Conservation (phyloP, 1,140 invertebrate species). For the Anthonomus grandis region DNA sequence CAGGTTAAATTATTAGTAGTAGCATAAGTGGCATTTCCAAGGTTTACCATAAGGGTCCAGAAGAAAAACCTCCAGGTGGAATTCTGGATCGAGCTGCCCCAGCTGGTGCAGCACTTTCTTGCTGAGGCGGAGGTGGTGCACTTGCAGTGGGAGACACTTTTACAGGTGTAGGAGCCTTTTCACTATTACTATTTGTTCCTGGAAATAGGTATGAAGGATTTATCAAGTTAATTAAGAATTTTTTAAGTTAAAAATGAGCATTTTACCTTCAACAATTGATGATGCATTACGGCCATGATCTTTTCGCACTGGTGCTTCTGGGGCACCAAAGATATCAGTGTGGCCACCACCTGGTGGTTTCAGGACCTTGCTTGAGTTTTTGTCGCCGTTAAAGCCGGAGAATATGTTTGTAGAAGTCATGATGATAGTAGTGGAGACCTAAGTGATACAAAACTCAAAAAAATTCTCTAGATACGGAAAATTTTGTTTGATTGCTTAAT, state of each 20-base stretch:
- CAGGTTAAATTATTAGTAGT: neutral
- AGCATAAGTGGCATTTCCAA: too few species aligned
- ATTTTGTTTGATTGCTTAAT: too few species aligned
- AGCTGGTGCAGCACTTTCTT: conserved; percentile 17
- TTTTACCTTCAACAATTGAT: conserved; percentile 31
- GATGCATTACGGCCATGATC: conserved; percentile 33
- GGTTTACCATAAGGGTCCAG: conserved; percentile 43
- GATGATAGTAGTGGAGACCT: too few species aligned
- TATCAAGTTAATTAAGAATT: too few species aligned
- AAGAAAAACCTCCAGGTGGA: conserved; percentile 45
- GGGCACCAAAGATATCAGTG: conserved; percentile 42
- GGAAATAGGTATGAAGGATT: too few species aligned
- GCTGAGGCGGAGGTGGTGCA: neutral
- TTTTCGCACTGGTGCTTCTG: conserved; percentile 21
- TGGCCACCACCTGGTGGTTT: conserved; percentile 47
- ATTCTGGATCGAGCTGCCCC: conserved; percentile 29
- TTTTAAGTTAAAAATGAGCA: too few species aligned
- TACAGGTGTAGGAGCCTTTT: neutral
- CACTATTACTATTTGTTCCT: neutral
- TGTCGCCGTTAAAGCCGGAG: conserved; percentile 32
- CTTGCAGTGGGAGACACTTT: neutral
- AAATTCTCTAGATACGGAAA: too few species aligned
- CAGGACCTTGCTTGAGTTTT: conserved; percentile 43
- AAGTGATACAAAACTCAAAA: too few species aligned
- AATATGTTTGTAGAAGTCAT: conserved; percentile 44